Base-by-base conservation (phyloP, 2,797 vertebrate species). In the Vespertilio murinus region DNA sequence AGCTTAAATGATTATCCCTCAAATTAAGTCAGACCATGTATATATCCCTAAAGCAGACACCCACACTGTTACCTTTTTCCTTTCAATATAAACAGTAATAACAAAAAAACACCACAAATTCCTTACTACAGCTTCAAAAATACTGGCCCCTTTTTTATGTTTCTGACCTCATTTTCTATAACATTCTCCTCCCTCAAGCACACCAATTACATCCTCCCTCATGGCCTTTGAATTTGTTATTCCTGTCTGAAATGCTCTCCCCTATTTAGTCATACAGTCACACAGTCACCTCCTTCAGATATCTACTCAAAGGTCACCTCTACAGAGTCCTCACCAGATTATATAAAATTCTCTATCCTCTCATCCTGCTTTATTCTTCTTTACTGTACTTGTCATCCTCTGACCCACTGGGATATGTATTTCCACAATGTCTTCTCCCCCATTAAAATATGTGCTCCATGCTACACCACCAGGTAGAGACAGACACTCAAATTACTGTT, bases 181-280 rank as follows among this genome's bases (percentile, higher is more conserved):
- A 70, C 14, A 38, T 67, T 2, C n/a, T 49, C 23, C 14, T 84
- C 77, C 52, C 83, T 86, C 83, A 71, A 77, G 81, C 38, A 88
- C 13, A 40, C 42, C 80, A 87, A 71, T 59, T 81, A 88, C 33
- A 78, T 74, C 38, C 54, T 82, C 61, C 42, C 35, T 81, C 49
- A 2, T 35, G 74, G 79, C 40, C 56, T 74, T n/a, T 69, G 54
- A 33, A 47, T 75, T 71, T 70, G 33, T 69, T 80, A 28, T 75
- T 91, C 82, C 33, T 85, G 59, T 42, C 65, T 88, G 49, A 88
- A 93, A 83, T 86, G 64, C 13, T 84, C 52, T 88, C 93, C 65
- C 47, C 49, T 49, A 40, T n/a, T 61, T 73, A 86, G 81, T 38
- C 65, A 61, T 7, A 65, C 7, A 56, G 54, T 92, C 16, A 22